Percentiles rank a stretch among this genome's conserved stretches.
phyloP scores from a whole-genome alignment of 2,797 vertebrate genomes.

The Scleropages formosus region DNA sequence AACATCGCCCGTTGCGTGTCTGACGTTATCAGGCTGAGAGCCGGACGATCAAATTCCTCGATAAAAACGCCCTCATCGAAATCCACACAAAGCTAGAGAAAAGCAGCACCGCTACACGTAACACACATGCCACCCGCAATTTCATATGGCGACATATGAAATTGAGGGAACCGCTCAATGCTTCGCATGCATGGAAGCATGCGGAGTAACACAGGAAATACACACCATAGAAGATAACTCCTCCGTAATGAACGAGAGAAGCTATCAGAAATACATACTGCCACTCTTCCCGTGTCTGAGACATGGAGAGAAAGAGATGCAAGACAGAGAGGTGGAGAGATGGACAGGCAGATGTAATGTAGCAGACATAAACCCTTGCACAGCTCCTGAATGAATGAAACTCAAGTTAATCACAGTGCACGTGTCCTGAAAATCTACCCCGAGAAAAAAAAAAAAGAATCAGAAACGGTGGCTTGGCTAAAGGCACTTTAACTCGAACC shows the following conservation, averaged over 20 bases:
- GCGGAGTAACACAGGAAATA: conserved; percentile 37
- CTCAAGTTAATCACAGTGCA: too few relatives aligned
- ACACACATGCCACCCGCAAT: too few relatives aligned
- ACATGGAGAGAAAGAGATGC: background rate
- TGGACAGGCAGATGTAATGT: conserved; percentile 13
- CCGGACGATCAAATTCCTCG: too few relatives aligned
- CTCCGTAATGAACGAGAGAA: conserved; percentile 86
- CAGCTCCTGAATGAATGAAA: background rate
- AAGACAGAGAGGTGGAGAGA: conserved; percentile 1
- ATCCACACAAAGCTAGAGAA: too few relatives aligned
- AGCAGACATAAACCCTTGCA: background rate
- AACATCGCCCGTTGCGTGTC: too few relatives aligned
- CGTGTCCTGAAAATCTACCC: background rate
- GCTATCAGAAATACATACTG: conserved; percentile 88
- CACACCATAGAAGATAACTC: conserved; percentile 86
- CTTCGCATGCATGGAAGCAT: background rate
- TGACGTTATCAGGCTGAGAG: too few relatives aligned
- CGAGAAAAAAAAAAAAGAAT: background rate
- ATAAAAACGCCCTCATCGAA: too few relatives aligned
- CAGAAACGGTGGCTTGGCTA: background rate
- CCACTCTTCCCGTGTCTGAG: conserved; percentile 74
- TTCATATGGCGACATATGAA: too few relatives aligned
- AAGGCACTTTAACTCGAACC: too few relatives aligned
- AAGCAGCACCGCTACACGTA: too few relatives aligned
- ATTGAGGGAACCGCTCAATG: too few relatives aligned